These are phyloP conservation scores for Tipula unca DNA, from an alignment of 2,888 invertebrate species.

Conservation along the genomic window DNA sequence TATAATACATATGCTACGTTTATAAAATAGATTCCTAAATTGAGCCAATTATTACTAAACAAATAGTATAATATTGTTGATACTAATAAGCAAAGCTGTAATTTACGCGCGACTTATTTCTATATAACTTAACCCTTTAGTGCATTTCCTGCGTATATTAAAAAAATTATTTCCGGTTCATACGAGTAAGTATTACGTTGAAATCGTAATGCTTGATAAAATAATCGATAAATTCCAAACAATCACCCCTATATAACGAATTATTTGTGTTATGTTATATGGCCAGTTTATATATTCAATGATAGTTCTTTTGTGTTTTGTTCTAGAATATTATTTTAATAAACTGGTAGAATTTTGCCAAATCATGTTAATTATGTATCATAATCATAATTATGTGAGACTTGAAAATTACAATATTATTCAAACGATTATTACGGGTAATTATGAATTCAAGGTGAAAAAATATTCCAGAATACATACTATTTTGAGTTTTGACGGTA, in stretches of 20 bases:
- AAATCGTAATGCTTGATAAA: neutral
- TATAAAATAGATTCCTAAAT: neutral
- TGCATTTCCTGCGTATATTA: neutral
- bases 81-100: neutral
- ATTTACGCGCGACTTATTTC: neutral
- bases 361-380: neutral
- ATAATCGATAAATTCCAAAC: neutral
- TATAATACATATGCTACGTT: neutral
- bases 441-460: neutral
- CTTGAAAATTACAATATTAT: neutral
- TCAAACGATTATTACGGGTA: neutral
- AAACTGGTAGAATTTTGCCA: neutral
- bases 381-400: neutral
- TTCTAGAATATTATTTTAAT: neutral
- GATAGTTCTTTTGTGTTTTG: neutral
- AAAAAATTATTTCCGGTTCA: neutral
- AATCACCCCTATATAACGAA: neutral
- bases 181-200: neutral
- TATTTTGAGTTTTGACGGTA: neutral
- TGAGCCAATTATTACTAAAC: neutral
- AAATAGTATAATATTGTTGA: neutral
- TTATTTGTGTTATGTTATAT: neutral
- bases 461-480: neutral
- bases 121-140: neutral
- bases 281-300: neutral